Percentiles rank a stretch among this genome's conserved stretches.
Evolutionary conservation across 2,888 invertebrate genomes (phyloP).

Genomic region (Hydrotaea diabolus): DNA sequence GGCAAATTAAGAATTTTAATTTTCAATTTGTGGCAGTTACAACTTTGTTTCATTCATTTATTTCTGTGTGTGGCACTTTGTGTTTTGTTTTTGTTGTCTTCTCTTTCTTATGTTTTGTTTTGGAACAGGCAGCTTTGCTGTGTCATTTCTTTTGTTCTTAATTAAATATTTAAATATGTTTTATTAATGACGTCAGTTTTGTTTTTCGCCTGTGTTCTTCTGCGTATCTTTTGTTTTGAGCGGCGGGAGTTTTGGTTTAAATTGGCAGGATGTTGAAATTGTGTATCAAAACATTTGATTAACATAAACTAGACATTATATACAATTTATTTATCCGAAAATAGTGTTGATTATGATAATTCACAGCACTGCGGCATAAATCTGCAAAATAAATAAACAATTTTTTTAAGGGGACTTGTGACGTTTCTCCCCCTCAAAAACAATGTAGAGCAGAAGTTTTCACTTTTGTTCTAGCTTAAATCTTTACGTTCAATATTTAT

Average conservation of each 20-base stretch:
- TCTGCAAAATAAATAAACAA: background rate
- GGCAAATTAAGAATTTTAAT: slow-evolving; percentile 12
- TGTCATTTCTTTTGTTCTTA: background rate
- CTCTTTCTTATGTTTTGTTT: background rate
- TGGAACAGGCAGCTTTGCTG: background rate
- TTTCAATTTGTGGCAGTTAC: background rate
- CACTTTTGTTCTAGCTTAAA: no score
- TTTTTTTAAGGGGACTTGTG: no score
- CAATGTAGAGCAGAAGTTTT: no score
- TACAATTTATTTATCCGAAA: no score
- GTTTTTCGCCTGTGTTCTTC: no score
- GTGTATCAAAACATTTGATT: background rate
- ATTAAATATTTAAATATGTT: background rate
- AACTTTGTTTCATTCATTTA: background rate
- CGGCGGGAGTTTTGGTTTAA: background rate
- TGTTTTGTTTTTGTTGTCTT: background rate
- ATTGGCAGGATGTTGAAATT: background rate
- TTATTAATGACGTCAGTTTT: background rate
- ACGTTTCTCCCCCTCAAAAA: no score
- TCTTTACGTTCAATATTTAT: background rate
- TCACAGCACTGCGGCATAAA: no score
- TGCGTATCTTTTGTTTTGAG: background rate
- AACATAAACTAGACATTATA: no score
- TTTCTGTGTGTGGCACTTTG: background rate
- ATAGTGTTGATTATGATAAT: no score